Base-by-base conservation (phyloP, 2,888 invertebrate species). In the Microplitis deprimator region DNA sequence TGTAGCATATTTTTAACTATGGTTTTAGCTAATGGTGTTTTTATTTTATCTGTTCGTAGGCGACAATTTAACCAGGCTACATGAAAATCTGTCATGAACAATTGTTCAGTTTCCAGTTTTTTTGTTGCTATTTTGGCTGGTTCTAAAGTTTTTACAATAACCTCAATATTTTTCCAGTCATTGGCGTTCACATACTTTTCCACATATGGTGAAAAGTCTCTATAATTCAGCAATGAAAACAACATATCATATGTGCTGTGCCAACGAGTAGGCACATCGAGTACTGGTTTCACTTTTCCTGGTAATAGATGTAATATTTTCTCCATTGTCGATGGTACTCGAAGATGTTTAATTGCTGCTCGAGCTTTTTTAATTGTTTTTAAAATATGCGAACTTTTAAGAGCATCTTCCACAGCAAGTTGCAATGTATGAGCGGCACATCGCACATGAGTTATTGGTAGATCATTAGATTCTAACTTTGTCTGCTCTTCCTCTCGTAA, bases 391-490 rank as follows among this genome's bases (percentile, higher is more conserved):
- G 60, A 16, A 10, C 3, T 10, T 16, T 69, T 69, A 7, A 69
- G 41, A 6, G 59, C 74, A 17, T 64, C 73, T 13, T 65, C 65
- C 40, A 72, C 64, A 6, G 41, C 60, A 1, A 73, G 17, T n/a
- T 72, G 72, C 6, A 73, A 20, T 5, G 73, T 73, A 50, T 73
- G 73, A 20, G 73, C 50, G 8, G 73, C 73, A 38, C 65, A 64
- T 16, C 65, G 41, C 5, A 73, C 17, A 64, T 65, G 8, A 16
- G 17, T 13, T 8, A 73, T 40, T 29, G 29, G 29, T 29, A 29
- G 29, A 29, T 29, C 29, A 29, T 29, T 29, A 29, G 4, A 29
- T 29, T 29, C 29, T 29, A 29, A 29, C 4, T 29, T 29, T 29
- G 29, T 29, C 29, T 29, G 29, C 29, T 29, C 29, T 3, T 4